Evolutionary conservation across 1,140 invertebrate genomes (phyloP), one percentile per base, ranked within the genome.

Genomic region (Heliconius nattereri): DNA sequence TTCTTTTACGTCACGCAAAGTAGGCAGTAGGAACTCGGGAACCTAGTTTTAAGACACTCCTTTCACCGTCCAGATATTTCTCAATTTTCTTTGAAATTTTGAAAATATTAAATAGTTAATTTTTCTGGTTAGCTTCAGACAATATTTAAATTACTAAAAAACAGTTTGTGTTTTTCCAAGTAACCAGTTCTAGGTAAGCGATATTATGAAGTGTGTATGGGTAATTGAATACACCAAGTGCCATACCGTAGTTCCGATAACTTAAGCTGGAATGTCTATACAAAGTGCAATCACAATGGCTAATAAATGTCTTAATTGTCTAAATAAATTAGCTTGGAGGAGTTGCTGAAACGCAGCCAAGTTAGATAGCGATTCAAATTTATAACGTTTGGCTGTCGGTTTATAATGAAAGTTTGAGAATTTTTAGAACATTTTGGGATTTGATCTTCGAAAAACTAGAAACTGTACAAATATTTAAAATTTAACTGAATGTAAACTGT

Each of bases 251-350:
- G 74, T 60, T 72, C 73, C 79, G 74, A 80, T 77, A 79, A 60
- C 78, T 72, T 73, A 8, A 82, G 78, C 78, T 73, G 77, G 81
- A 72, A 78, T 71, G 35, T 66, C 73, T 76, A 66, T 81, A 78
- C 74, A 75, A 73, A 78, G 71, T 35, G 73, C 26, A 73, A 60
- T 45, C 20, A 85, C 84, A 85, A 85, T 85, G 77, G 83, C 73
- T 83, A 84, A 86, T 86, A 85, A 86, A 86, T 84, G 85, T 86
- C 81, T 84, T 84, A 82, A 84, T 86, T 86, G 83, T 85, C 82
- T 57, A 82, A 86, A 83, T 86, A 84, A 86, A 85, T 82, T 84
- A 80, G 76, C 70, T 78, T 23, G 75, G 79, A 79, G 71, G 77
- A 81, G 80, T 80, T 57, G 78, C 78, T 79, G 82, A 81, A 80